These are phyloP conservation scores for Trichogramma evanescens DNA, from an alignment of 2,888 invertebrate species.

Conservation along the genomic window DNA sequence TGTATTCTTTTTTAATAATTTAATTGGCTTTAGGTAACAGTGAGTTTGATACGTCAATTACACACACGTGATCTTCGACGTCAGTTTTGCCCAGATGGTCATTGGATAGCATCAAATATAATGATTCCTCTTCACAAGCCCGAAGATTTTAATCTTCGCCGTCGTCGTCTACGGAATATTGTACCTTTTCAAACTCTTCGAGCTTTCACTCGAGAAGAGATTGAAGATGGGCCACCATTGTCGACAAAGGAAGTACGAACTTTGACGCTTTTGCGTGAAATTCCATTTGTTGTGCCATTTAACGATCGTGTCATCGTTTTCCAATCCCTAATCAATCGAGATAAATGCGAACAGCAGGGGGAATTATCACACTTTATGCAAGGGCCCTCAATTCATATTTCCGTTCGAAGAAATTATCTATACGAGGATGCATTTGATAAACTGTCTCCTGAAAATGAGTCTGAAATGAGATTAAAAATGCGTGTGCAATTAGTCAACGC, in stretches of 20 bases:
- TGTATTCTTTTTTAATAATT: slow-evolving; percentile 26
- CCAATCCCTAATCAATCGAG: slow-evolving; percentile 60
- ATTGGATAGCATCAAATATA: slow-evolving; percentile 57
- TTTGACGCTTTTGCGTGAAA: slow-evolving; percentile 79
- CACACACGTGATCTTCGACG: slow-evolving; percentile 81
- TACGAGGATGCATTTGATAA: slow-evolving; percentile 98
- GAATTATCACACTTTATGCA: slow-evolving; percentile 67
- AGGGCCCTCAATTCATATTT: slow-evolving; percentile 69
- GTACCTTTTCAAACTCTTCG: slow-evolving; percentile 54
- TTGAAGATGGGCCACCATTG: slow-evolving; percentile 74
- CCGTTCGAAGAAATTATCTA: slow-evolving; percentile 81
- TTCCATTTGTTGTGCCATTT: slow-evolving; percentile 92
- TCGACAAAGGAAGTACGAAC: slow-evolving; percentile 83
- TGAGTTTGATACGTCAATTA: slow-evolving; percentile 71
- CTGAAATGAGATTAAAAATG: slow-evolving; percentile 77
- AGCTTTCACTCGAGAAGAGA: slow-evolving; percentile 53
- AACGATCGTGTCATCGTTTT: slow-evolving; percentile 80
- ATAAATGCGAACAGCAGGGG: slow-evolving; percentile 68
- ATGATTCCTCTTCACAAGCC: slow-evolving; percentile 52
- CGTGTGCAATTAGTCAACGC: slow-evolving; percentile 85
- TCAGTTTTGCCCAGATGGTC: slow-evolving; percentile 64
- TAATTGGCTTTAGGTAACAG: slow-evolving; percentile 53
- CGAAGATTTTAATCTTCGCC: slow-evolving; percentile 51
- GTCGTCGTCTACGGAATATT: slow-evolving; percentile 45
- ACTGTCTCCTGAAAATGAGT: slow-evolving; percentile 82